These are phyloP conservation scores for Halocynthia roretzi DNA, from an alignment of 23 tunicate species.

Conservation along the genomic window DNA sequence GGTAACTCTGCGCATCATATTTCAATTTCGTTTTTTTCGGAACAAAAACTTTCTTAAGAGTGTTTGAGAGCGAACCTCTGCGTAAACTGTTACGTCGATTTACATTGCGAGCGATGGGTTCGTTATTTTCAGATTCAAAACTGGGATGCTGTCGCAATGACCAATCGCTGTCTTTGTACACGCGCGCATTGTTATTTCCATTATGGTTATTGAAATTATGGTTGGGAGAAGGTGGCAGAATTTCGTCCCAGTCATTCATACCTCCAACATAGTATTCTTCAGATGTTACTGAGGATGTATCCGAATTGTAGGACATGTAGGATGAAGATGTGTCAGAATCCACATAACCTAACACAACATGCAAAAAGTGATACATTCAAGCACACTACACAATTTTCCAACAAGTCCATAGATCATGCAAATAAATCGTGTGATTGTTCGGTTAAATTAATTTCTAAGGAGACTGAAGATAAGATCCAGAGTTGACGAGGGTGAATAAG, in stretches of 20 bases:
- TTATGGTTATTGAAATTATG: neutral
- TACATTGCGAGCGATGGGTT: too few relatives aligned
- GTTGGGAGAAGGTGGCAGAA: neutral
- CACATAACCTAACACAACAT: conserved; percentile 7
- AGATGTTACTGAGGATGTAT: neutral
- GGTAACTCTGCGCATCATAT: too few relatives aligned
- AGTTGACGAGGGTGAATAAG: too few relatives aligned
- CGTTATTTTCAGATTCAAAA: neutral
- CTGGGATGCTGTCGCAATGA: conserved; percentile 8
- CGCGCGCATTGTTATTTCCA: neutral
- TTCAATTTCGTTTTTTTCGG: too few relatives aligned
- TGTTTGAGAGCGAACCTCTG: too few relatives aligned
- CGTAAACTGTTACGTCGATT: too few relatives aligned
- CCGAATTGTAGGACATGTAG: neutral
- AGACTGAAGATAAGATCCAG: too few relatives aligned
- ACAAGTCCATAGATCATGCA: too few relatives aligned
- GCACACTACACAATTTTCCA: too few relatives aligned
- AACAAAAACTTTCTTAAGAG: too few relatives aligned
- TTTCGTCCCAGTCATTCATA: neutral
- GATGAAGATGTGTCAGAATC: conserved; percentile 4
- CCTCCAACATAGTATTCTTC: conserved; percentile 1
- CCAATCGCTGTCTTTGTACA: conserved; percentile 2
- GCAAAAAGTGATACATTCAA: conserved; percentile 1
- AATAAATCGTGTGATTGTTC: too few relatives aligned
- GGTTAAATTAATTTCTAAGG: too few relatives aligned